phyloP scores from a whole-genome alignment of 2,113 vertebrate species.

The Gallinago jamesoni region DNA sequence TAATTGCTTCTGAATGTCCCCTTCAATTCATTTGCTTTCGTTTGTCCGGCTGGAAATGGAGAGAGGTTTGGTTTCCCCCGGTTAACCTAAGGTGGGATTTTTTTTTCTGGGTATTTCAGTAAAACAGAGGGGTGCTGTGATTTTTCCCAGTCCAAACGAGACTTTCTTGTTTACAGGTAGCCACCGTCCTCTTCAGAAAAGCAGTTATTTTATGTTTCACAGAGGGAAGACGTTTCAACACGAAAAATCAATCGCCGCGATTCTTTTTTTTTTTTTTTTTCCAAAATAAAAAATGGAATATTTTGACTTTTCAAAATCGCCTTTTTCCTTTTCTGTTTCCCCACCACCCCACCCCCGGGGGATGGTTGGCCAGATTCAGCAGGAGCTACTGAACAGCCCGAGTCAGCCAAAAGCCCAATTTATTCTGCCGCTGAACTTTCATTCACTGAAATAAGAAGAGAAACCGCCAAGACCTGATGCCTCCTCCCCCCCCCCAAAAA shows the following conservation, averaged over 20 bases:
- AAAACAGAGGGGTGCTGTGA: neutral
- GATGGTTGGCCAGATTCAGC: neutral
- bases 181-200: neutral
- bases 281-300: neutral
- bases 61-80: neutral
- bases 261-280: neutral
- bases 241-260: neutral
- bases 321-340: neutral
- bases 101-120: neutral
- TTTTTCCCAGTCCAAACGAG: neutral
- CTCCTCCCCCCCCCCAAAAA: neutral
- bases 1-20: neutral
- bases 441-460: neutral
- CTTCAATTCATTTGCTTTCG: neutral
- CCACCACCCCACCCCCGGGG: too few species aligned
- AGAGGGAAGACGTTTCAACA: neutral
- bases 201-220: neutral
- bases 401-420: neutral
- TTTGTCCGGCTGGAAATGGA: neutral
- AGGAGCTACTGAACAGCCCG: neutral
- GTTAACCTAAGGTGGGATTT: neutral
- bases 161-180: neutral
- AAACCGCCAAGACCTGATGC: neutral
- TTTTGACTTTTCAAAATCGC: constrained; percentile 14
- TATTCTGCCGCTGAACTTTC: neutral